These are phyloP conservation scores for Erebia ligea DNA, from an alignment of 2,888 invertebrate genomes.

Conservation along the genomic window DNA sequence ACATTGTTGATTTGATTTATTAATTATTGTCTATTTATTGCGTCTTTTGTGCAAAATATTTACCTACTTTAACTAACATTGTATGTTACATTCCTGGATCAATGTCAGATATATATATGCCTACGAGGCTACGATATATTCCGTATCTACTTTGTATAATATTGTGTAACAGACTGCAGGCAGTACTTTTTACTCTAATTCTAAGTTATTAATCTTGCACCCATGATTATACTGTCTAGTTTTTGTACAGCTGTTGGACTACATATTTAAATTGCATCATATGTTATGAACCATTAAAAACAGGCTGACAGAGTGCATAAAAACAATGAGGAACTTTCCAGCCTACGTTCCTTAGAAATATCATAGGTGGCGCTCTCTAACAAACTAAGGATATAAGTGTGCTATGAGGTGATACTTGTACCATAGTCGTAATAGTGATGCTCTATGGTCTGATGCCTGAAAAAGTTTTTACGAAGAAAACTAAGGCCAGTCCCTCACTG, in stretches of 20 bases:
- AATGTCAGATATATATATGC: not conserved
- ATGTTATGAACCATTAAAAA: constrained; percentile 9
- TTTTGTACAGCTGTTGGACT: constrained; percentile 5
- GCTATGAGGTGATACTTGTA: no score
- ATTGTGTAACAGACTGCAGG: not conserved
- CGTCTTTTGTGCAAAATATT: not conserved
- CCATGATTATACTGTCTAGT: constrained; percentile 10
- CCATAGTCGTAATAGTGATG: no score
- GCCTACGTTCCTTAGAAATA: no score
- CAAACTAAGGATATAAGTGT: no score
- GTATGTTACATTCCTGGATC: not conserved
- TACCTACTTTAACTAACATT: not conserved
- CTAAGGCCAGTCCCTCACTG: no score
- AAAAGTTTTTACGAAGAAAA: no score
- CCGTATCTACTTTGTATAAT: not conserved
- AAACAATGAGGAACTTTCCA: no score
- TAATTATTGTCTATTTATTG: constrained; percentile 8
- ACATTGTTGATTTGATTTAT: constrained; percentile 41
- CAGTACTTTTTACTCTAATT: not conserved
- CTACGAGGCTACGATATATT: not conserved
- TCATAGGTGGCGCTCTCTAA: no score
- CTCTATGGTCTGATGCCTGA: no score
- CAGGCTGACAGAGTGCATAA: constrained; percentile 12
- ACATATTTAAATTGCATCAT: not conserved
- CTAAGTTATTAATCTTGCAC: constrained; percentile 10